These are phyloP conservation scores for Mythimna pallens DNA, from an alignment of 2,888 invertebrate species.

Conservation along the genomic window DNA sequence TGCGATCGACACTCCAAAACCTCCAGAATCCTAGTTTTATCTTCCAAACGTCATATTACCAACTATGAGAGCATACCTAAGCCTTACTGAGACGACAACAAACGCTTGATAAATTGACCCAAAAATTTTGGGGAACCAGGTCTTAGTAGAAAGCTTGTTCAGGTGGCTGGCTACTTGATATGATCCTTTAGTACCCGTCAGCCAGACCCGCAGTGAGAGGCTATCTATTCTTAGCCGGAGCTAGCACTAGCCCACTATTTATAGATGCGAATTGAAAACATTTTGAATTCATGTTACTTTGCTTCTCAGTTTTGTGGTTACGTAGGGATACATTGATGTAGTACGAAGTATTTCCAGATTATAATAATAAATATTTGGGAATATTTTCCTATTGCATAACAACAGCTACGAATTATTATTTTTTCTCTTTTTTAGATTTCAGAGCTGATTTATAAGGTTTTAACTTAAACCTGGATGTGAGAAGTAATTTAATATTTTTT, in stretches of 20 bases:
- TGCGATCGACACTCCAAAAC: no score
- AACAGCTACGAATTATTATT: no score
- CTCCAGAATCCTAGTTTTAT: background rate
- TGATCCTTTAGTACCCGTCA: constrained; percentile 37
- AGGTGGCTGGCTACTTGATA: constrained; percentile 46
- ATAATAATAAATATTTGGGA: background rate
- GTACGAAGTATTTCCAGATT: background rate
- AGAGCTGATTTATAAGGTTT: no score
- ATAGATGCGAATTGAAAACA: constrained; percentile 10
- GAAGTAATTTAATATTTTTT: no score
- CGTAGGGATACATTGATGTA: background rate
- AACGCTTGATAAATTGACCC: constrained; percentile 36
- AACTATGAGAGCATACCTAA: background rate
- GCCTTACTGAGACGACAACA: constrained; percentile 9
- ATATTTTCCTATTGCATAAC: background rate
- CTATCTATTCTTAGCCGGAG: constrained; percentile 26
- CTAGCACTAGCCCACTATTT: constrained; percentile 9
- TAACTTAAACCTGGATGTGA: no score
- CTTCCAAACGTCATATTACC: constrained; percentile 1
- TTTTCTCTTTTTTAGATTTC: no score
- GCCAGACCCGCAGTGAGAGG: constrained; percentile 3
- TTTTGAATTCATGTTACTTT: constrained; percentile 11
- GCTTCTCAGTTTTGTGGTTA: background rate
- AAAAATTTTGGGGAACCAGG: constrained; percentile 40
- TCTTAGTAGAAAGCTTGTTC: constrained; percentile 39